phyloP scores from a whole-genome alignment of 92 coral and sea anemone genomes.

The Epizoanthus fatuus region DNA sequence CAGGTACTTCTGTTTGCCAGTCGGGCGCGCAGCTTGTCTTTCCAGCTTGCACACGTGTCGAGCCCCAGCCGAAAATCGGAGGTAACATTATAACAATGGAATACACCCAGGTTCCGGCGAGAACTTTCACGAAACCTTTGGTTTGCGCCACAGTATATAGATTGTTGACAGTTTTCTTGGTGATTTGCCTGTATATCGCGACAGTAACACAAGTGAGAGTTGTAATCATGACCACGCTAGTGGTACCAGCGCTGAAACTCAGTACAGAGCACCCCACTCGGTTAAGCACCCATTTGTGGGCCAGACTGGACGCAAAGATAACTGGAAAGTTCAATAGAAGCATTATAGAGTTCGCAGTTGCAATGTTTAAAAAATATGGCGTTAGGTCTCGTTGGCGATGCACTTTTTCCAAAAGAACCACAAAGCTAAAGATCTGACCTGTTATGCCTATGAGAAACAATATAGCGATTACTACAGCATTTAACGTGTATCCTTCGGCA shows the following conservation, averaged over 20 bases:
- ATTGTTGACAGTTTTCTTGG: slow-evolving; percentile 13
- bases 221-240: slow-evolving; percentile 62
- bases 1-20: slow-evolving; percentile 59
- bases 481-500: slow-evolving; percentile 22
- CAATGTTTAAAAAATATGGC: slow-evolving; percentile 79
- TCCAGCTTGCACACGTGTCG: slow-evolving; percentile 57
- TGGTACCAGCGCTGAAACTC: slow-evolving; percentile 68
- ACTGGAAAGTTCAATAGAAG: slow-evolving; percentile 74
- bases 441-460: slow-evolving; percentile 53
- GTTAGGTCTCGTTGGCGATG: slow-evolving; percentile 56
- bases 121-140: slow-evolving; percentile 10
- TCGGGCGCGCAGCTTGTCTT: slow-evolving; percentile 71
- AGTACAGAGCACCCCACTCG: slow-evolving; percentile 51
- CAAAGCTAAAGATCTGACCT: slow-evolving; percentile 56
- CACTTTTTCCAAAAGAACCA: slow-evolving; percentile 47
- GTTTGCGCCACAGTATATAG: background rate
- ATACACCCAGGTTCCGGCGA: slow-evolving; percentile 73
- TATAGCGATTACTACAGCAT: slow-evolving; percentile 46
- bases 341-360: slow-evolving; percentile 69
- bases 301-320: slow-evolving; percentile 68
- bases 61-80: slow-evolving; percentile 70
- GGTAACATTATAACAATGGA: slow-evolving; percentile 61
- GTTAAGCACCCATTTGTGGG: slow-evolving; percentile 51
- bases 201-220: slow-evolving; percentile 61
- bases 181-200: slow-evolving; percentile 48